Evolutionary conservation across 2,888 invertebrate species (phyloP).

Genomic region (Camponotus fellah): DNA sequence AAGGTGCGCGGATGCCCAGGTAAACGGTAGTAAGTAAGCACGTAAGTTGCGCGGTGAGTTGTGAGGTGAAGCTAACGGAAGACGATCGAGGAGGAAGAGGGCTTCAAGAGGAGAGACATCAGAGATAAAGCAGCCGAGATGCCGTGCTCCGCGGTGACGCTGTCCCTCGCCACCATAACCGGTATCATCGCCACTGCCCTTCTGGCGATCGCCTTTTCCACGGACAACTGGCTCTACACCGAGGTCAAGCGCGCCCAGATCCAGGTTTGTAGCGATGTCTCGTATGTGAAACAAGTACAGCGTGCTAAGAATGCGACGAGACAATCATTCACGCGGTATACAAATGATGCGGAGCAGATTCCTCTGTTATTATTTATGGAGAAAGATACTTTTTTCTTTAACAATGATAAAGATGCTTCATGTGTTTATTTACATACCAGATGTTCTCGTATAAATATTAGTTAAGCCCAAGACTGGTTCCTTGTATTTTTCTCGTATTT

Average conservation of each 20-base stretch:
- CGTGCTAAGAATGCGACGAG: background rate
- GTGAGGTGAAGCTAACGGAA: conserved; percentile 68
- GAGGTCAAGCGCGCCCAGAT: conserved; percentile 96
- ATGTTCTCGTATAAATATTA: background rate
- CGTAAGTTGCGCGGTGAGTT: conserved; percentile 56
- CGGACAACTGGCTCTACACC: conserved; percentile 98
- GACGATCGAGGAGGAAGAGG: conserved; percentile 50
- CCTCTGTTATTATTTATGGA: background rate
- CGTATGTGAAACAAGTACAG: background rate
- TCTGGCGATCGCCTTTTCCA: conserved; percentile 97
- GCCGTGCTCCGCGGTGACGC: conserved; percentile 98
- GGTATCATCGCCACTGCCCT: conserved; percentile 97
- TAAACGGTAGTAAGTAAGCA: conserved; percentile 26
- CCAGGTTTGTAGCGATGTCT: conserved; percentile 89
- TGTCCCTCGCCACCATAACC: conserved; percentile 98
- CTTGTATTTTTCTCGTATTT: background rate
- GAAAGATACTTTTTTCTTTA: background rate
- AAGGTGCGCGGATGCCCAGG: conserved; percentile 30
- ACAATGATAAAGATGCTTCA: background rate
- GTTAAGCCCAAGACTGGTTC: background rate
- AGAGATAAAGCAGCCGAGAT: conserved; percentile 87
- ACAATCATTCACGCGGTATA: no score
- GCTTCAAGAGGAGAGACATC: conserved; percentile 48
- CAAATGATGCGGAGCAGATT: background rate
- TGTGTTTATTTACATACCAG: background rate